Conservation (phyloP, 2,113 vertebrate genomes). For the Buteo buteo region DNA sequence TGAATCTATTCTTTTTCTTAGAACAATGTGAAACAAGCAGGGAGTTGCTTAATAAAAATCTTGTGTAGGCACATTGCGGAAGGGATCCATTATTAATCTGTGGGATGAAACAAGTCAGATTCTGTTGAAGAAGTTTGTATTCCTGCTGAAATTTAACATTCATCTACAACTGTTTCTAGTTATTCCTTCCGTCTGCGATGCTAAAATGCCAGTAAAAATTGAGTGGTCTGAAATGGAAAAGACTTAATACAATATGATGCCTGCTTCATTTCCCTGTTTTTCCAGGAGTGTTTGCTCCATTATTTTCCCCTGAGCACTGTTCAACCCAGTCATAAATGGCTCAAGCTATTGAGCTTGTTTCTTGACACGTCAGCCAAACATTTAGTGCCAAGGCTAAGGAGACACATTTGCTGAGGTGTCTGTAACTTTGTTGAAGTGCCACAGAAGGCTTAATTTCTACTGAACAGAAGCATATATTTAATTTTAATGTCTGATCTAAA, state of each 20-base stretch:
- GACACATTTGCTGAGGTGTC: neutral
- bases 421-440: neutral
- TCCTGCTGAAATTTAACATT: neutral
- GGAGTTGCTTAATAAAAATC: neutral
- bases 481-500: neutral
- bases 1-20: neutral
- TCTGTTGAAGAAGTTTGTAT: neutral
- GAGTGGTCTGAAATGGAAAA: neutral
- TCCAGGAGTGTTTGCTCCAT: neutral
- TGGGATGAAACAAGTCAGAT: neutral
- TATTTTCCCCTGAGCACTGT: neutral
- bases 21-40: neutral
- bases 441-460: neutral
- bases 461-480: neutral
- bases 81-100: neutral
- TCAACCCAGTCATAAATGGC: neutral
- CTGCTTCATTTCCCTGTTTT: neutral
- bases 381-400: neutral
- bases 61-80: neutral
- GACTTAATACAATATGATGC: neutral
- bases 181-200: neutral
- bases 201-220: neutral
- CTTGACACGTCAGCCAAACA: fast-evolving
- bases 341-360: neutral
- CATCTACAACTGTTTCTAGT: neutral